phyloP scores from a whole-genome alignment of 2,797 vertebrate species.

The Myioborus melanocephalus region DNA sequence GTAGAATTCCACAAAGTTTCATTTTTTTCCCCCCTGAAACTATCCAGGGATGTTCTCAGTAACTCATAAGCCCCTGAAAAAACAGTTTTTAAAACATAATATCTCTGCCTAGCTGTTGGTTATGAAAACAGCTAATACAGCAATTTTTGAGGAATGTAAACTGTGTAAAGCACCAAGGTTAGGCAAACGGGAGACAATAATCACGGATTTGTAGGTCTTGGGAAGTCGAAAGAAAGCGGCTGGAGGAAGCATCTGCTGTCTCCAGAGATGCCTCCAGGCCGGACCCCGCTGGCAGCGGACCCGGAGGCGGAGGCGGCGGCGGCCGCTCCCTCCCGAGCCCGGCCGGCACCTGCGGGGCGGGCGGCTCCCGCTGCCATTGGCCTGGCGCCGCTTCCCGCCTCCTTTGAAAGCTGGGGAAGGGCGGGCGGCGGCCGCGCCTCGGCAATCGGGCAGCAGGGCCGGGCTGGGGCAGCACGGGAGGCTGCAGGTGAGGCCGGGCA shows the following conservation, averaged over 20 bases:
- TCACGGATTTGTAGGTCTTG: background rate
- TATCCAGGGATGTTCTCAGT: background rate
- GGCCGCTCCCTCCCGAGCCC: background rate
- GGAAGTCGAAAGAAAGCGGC: background rate
- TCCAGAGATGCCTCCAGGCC: rapidly evolving
- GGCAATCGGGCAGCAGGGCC: background rate
- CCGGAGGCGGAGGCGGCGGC: background rate
- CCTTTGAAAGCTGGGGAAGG: slow-evolving; percentile 26
- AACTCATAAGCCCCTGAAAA: background rate
- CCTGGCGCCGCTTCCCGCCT: slow-evolving; percentile 16
- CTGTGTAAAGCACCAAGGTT: background rate
- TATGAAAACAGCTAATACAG: background rate
- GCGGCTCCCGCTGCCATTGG: slow-evolving; percentile 4
- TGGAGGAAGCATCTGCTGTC: background rate
- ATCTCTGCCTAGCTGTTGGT: background rate
- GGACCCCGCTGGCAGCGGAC: background rate
- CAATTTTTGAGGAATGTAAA: background rate
- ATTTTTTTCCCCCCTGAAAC: background rate
- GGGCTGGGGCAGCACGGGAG: background rate
- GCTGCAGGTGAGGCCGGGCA: background rate
- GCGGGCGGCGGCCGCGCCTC: background rate
- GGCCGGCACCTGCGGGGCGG: background rate
- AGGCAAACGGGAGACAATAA: background rate
- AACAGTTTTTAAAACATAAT: background rate
- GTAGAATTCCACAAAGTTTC: background rate